Evolutionary conservation across 2,888 invertebrate genomes (phyloP).

Genomic region (Drosophila infuscata): DNA sequence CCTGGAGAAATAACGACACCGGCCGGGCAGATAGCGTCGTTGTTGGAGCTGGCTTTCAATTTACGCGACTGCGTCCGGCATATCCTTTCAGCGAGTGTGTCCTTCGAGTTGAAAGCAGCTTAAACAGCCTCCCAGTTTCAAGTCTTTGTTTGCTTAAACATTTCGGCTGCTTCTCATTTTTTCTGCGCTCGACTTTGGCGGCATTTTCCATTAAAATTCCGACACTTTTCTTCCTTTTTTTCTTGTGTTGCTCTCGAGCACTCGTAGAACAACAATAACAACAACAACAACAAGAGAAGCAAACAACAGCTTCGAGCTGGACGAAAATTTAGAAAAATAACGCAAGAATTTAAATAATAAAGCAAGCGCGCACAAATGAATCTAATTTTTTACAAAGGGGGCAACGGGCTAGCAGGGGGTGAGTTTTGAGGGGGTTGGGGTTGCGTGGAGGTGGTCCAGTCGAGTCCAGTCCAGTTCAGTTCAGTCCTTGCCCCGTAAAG

Average conservation of each 20-base stretch:
- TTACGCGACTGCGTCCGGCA: conserved; percentile 69
- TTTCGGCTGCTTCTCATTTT: conserved; percentile 32
- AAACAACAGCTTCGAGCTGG: conserved; percentile 33
- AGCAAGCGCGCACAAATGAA: conserved; percentile 82
- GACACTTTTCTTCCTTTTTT: conserved; percentile 57
- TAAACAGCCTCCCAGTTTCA: conserved; percentile 64
- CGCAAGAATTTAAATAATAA: conserved; percentile 81
- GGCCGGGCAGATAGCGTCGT: conserved; percentile 57
- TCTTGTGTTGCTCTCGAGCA: conserved; percentile 6
- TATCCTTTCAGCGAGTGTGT: conserved; percentile 72
- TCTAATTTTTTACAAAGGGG: conserved; percentile 80
- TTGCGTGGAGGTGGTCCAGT: neutral
- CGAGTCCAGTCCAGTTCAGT: conserved; percentile 17
- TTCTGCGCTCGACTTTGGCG: conserved; percentile 62
- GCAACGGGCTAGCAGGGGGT: conserved; percentile 45
- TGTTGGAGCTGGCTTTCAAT: conserved; percentile 65
- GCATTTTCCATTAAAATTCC: conserved; percentile 84
- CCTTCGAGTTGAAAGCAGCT: conserved; percentile 73
- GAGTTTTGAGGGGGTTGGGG: neutral
- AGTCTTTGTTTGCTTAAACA: conserved; percentile 75
- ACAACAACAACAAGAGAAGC: conserved; percentile 26
- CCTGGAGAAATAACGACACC: conserved; percentile 42
- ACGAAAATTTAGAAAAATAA: conserved; percentile 78
- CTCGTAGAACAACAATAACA: conserved; percentile 36
- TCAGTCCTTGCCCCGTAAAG: conserved; percentile 10